Conservation (phyloP, 2,113 vertebrate genomes). For the Gasterosteus nipponicus region DNA sequence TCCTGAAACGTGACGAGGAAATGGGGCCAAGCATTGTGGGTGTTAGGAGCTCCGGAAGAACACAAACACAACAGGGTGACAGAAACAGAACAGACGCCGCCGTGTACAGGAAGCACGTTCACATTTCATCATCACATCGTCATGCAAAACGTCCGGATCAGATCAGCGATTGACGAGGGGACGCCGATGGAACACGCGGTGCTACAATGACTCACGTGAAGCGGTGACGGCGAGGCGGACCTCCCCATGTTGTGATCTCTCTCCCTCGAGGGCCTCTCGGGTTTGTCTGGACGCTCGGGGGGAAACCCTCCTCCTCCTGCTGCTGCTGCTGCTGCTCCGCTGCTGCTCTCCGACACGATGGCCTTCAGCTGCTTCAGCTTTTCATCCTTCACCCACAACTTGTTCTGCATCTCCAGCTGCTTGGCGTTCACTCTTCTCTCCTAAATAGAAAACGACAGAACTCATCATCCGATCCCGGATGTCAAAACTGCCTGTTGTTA, state of each 20-base stretch:
- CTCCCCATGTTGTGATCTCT: slow-evolving; percentile 81
- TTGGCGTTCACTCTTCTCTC: slow-evolving; percentile 94
- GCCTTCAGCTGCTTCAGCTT: slow-evolving; percentile 98
- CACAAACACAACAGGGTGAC: slow-evolving; percentile 33
- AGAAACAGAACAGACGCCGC: neutral
- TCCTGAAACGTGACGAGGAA: slow-evolving; percentile 68
- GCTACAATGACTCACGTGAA: slow-evolving; percentile 81
- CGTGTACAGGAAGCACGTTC: neutral
- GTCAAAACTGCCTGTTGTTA: neutral
- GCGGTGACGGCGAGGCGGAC: slow-evolving; percentile 84
- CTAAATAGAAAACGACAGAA: slow-evolving; percentile 64
- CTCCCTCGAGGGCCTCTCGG: slow-evolving; percentile 85
- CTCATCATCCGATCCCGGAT: neutral
- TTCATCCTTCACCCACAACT: slow-evolving; percentile 98
- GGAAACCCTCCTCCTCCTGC: slow-evolving; percentile 2
- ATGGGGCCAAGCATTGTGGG: slow-evolving; percentile 49
- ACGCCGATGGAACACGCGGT: neutral
- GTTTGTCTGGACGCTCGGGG: slow-evolving; percentile 78
- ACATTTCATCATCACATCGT: neutral
- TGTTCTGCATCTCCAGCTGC: slow-evolving; percentile 98
- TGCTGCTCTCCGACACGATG: slow-evolving; percentile 90
- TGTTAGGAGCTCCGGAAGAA: slow-evolving; percentile 41
- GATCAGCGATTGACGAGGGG: neutral
- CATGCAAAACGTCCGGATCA: slow-evolving; percentile 35
- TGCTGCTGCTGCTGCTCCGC: neutral